phyloP scores from a whole-genome alignment of 1,140 invertebrate species.

The Leptinotarsa undecemlineata region DNA sequence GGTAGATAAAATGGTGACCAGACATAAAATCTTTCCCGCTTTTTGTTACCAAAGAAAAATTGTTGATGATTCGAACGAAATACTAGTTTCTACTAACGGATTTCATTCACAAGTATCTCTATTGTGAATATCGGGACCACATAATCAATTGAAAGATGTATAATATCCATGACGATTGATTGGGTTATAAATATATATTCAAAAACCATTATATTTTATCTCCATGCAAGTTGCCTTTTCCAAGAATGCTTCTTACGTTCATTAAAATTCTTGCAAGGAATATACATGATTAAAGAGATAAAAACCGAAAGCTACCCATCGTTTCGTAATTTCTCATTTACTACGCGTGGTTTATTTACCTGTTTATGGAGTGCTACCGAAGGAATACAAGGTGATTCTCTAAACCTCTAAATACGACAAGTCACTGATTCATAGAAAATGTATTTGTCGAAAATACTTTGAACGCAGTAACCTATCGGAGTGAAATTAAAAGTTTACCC shows the following conservation, averaged over 20 bases:
- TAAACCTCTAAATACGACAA: no score
- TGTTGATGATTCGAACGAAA: no score
- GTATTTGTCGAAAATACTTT: no score
- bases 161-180: background rate
- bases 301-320: background rate
- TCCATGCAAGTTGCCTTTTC: conserved; percentile 5
- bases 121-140: no score
- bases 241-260: background rate
- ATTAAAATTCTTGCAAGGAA: conserved; percentile 20
- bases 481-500: no score
- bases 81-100: no score
- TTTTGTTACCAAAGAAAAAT: no score
- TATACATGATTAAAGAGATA: conserved; percentile 10
- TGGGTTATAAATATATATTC: background rate
- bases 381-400: background rate
- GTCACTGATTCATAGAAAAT: no score
- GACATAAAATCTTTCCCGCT: no score
- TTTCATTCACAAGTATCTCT: no score
- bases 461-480: no score
- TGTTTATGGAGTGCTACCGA: background rate
- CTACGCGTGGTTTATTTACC: conserved; percentile 5
- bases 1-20: no score
- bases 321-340: conserved; percentile 6
- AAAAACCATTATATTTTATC: conserved; percentile 15
- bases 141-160: background rate